Evolutionary conservation across 2,797 vertebrate genomes (phyloP).

Genomic region (Craterocephalus amniculus): DNA sequence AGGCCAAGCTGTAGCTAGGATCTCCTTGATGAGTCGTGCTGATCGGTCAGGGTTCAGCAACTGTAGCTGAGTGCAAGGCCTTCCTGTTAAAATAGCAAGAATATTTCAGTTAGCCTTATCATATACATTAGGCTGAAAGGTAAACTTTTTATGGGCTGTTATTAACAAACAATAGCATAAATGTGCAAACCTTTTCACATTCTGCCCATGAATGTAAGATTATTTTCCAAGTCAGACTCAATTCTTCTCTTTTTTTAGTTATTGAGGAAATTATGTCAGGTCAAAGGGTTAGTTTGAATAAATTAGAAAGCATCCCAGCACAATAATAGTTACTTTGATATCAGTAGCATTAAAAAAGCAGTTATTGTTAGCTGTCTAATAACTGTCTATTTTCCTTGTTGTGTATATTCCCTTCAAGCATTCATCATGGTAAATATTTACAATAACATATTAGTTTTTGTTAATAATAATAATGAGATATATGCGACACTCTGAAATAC

Average conservation of each 20-base stretch:
- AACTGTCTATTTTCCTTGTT: background rate
- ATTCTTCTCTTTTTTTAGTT: background rate
- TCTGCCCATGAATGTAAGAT: background rate
- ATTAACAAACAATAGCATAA: background rate
- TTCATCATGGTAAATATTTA: constrained; percentile 30
- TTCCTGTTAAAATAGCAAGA: constrained; percentile 83
- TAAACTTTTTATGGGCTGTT: constrained; percentile 19
- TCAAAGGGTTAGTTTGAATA: constrained; percentile 14
- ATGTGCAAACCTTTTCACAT: constrained; percentile 10
- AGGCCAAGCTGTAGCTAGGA: constrained; percentile 90
- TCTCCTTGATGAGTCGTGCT: constrained; percentile 94
- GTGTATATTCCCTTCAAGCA: constrained; percentile 12
- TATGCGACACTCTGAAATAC: constrained; percentile 62
- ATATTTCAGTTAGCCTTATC: constrained; percentile 14
- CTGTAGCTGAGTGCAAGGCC: constrained; percentile 95
- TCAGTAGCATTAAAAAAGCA: background rate
- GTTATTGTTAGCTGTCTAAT: constrained; percentile 8
- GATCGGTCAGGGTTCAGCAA: constrained; percentile 93
- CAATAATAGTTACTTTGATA: background rate
- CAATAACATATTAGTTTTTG: constrained; percentile 56
- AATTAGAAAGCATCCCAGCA: constrained; percentile 1
- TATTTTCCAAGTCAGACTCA: background rate
- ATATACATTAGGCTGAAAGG: background rate
- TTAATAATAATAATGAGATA: constrained; percentile 48
- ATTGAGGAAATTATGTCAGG: background rate